Evolutionary conservation across 2,113 vertebrate species (phyloP).

Genomic region (Chunga burmeisteri): DNA sequence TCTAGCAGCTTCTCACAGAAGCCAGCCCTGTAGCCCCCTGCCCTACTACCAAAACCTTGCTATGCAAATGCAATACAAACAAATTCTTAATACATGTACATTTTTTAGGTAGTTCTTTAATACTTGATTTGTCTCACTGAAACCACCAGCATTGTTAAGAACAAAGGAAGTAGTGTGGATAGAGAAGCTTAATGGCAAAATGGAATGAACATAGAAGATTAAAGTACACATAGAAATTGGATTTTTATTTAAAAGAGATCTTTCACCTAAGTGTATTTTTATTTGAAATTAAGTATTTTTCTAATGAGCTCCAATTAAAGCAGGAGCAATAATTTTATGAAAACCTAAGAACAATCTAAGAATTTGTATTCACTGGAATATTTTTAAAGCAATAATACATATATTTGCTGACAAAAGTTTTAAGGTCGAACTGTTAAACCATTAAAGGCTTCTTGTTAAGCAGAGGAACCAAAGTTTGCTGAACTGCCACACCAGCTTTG

Average conservation of each 20-base stretch:
- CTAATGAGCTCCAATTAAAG: not conserved
- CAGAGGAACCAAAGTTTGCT: not conserved
- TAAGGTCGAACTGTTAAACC: not conserved
- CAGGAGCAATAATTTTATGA: not conserved
- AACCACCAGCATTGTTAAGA: not conserved
- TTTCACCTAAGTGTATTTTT: not conserved
- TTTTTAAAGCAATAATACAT: not conserved
- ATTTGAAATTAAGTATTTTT: not conserved
- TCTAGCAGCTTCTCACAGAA: too few species aligned
- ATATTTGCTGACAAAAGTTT: not conserved
- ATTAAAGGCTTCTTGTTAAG: not conserved
- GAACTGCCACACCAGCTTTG: not conserved
- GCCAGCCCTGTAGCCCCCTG: too few species aligned
- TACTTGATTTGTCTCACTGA: not conserved
- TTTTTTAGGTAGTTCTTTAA: not conserved
- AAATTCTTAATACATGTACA: not conserved
- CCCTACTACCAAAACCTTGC: too few species aligned
- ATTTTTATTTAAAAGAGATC: not conserved
- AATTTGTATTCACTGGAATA: not conserved
- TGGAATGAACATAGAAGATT: not conserved
- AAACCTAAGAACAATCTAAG: not conserved
- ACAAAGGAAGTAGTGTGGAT: not conserved
- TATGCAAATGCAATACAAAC: too few species aligned
- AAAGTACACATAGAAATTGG: not conserved
- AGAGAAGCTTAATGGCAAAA: not conserved